phyloP scores from a whole-genome alignment of 2,888 invertebrate genomes.

The Synergus umbraculus region DNA sequence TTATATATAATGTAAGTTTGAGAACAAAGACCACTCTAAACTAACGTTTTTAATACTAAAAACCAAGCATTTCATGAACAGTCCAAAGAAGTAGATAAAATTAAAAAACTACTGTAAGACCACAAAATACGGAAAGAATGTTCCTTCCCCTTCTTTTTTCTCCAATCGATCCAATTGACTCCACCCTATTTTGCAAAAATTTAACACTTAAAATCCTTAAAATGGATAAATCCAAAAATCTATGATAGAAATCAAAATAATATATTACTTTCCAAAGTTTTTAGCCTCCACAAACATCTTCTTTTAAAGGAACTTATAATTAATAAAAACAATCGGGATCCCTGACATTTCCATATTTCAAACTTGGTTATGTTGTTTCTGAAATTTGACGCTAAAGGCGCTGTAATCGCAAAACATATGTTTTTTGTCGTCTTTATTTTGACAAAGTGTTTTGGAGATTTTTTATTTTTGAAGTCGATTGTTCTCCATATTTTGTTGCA shows the following conservation, averaged over 20 bases:
- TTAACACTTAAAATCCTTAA: background rate
- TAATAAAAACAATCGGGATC: background rate
- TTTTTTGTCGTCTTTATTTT: background rate
- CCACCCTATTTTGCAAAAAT: background rate
- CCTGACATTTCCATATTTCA: background rate
- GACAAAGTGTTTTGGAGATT: background rate
- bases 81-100: background rate
- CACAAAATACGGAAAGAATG: background rate
- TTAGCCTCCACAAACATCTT: background rate
- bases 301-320: background rate
- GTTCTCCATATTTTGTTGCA: background rate
- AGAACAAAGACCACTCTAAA: background rate
- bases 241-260: background rate
- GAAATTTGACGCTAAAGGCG: background rate
- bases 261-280: background rate
- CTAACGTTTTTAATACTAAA: background rate
- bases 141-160: background rate
- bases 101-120: background rate
- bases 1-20: background rate
- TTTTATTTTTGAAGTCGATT: background rate
- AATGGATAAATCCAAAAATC: background rate
- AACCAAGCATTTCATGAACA: background rate
- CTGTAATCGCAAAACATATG: slow-evolving; percentile 17
- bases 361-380: background rate
- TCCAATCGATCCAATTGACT: background rate